These are phyloP conservation scores for Ophraella communa DNA, from an alignment of 2,888 invertebrate genomes.

Conservation along the genomic window DNA sequence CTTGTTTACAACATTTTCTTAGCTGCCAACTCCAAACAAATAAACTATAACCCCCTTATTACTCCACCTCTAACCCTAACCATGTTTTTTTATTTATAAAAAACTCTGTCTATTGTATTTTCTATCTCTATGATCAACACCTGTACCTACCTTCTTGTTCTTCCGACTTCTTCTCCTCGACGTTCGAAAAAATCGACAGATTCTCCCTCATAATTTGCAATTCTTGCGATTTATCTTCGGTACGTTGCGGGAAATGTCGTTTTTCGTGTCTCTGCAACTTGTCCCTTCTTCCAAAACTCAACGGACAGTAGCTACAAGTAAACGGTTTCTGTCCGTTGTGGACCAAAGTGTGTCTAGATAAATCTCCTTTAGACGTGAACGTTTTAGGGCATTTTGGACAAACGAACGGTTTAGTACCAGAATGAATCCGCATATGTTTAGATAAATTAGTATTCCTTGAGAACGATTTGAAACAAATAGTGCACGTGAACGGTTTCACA, in stretches of 20 bases:
- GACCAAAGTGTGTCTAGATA: slow-evolving; percentile 71
- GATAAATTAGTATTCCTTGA: slow-evolving; percentile 79
- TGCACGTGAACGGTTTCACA: slow-evolving; percentile 74
- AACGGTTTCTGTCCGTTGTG: slow-evolving; percentile 73
- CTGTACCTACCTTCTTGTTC: slow-evolving; percentile 40
- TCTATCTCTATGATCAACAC: background rate
- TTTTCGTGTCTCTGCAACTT: slow-evolving; percentile 73
- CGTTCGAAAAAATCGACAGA: slow-evolving; percentile 42
- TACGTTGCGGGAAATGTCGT: slow-evolving; percentile 63
- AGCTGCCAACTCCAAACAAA: too few relatives aligned
- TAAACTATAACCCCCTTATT: too few relatives aligned
- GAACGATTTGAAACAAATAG: slow-evolving; percentile 76
- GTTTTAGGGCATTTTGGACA: slow-evolving; percentile 76
- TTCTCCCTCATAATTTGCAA: slow-evolving; percentile 53
- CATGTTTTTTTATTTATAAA: background rate
- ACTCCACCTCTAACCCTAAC: too few relatives aligned
- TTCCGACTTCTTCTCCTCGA: slow-evolving; percentile 27
- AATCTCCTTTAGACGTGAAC: slow-evolving; percentile 72
- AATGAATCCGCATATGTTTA: slow-evolving; percentile 76
- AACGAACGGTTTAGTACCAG: slow-evolving; percentile 74
- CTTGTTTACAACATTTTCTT: too few relatives aligned
- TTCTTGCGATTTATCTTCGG: slow-evolving; percentile 53
- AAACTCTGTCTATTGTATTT: background rate
- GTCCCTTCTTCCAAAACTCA: slow-evolving; percentile 72
- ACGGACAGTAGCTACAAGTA: slow-evolving; percentile 70